Conservation (phyloP, 2,797 vertebrate species). For the Cynopterus sphinx region DNA sequence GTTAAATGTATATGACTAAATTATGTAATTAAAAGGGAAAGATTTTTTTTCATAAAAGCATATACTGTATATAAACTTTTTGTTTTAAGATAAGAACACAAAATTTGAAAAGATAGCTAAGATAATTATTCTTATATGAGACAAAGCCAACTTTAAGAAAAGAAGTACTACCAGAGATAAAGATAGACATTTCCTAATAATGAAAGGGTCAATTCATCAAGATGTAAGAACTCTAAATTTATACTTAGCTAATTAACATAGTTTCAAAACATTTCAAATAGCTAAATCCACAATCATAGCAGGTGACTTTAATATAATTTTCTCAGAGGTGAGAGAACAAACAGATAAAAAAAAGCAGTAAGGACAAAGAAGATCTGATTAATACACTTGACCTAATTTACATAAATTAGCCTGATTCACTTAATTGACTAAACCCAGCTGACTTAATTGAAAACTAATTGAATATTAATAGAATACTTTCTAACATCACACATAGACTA, state of each 20-base stretch:
- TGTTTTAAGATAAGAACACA: slow-evolving; percentile 16
- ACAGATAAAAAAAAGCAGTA: slow-evolving; percentile 37
- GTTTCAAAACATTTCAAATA: slow-evolving; percentile 30
- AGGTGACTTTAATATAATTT: neutral
- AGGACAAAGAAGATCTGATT: neutral
- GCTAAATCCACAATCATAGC: neutral
- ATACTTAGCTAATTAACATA: neutral
- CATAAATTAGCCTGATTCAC: slow-evolving; percentile 14
- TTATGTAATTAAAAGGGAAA: neutral
- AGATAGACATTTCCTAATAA: neutral
- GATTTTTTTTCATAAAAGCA: neutral
- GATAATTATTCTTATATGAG: neutral
- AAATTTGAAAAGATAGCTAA: neutral
- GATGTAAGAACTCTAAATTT: neutral
- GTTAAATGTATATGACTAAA: slow-evolving; percentile 27
- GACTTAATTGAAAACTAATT: slow-evolving; percentile 41
- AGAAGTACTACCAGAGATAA: neutral
- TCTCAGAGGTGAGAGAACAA: neutral
- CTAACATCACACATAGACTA: neutral
- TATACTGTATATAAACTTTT: neutral
- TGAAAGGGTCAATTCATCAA: neutral
- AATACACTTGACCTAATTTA: slow-evolving; percentile 13
- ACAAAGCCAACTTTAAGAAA: slow-evolving; percentile 38
- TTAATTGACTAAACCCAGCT: slow-evolving; percentile 1
- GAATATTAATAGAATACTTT: slow-evolving; percentile 47